Base-by-base conservation (phyloP, 2,797 vertebrate genomes). In the Poeciliopsis paucimaculata region DNA sequence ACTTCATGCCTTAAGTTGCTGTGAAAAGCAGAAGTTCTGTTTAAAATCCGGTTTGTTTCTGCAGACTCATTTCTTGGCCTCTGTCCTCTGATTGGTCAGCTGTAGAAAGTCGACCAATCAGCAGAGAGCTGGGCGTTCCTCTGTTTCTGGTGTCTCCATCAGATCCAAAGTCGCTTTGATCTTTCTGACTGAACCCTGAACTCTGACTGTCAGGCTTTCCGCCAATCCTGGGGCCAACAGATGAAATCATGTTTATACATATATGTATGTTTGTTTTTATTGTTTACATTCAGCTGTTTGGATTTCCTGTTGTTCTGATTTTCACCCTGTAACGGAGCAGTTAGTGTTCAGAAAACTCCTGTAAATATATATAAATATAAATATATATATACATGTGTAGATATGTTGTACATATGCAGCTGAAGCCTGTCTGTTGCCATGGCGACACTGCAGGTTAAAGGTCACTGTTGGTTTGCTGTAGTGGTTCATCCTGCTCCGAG, bases 341-440 rank as follows among this genome's bases (percentile, higher is more conserved):
- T 86, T 26, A 53, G 81, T 91, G 87, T 93, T 87, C 81, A 90
- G 77, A 90, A 87, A 78, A 84, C 90, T 78, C 46, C 46, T 93
- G 90, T 94, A 92, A 89, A 92, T 92, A 91, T 79, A 83, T 53
- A 90, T 39, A 77, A 60, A 72, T 28, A 73, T 75, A 92, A 89
- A 92, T 92, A 91, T 79, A 83, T 53, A 90, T 39, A 77, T 75
- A 90, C 31, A 77, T 60, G 64, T n/a, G 71, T 75, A 53, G 70
- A 86, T 60, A 87, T 60, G 78, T 80, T 82, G 79, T 83, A 77
- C 86, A 86, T 85, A 86, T 83, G 51, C 83, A 77, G 81, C 28
- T 77, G 80, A 75, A 84, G 75, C 20, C 53, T 84, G 73, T 77
- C 80, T 89, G 78, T 89, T 85, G 76, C 80, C 85, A 85, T 53